These are phyloP conservation scores for Epizoanthus ramosus DNA, from an alignment of 92 coral and sea anemone species.

Conservation along the genomic window DNA sequence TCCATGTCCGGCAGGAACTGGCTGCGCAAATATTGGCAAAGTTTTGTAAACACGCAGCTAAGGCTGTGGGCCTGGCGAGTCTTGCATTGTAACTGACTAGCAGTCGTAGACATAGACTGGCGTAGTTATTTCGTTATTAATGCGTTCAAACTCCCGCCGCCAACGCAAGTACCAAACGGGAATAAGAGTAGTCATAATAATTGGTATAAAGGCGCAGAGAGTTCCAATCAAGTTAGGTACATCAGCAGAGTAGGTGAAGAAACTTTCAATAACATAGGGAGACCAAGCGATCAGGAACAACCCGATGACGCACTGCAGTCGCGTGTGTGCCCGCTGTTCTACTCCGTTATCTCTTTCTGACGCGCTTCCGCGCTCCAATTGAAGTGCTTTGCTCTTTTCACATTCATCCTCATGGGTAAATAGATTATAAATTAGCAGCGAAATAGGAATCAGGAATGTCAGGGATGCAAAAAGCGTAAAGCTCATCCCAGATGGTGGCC, in stretches of 20 bases:
- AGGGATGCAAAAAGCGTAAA: constrained; percentile 77
- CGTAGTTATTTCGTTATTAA: background rate
- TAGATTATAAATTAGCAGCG: constrained; percentile 80
- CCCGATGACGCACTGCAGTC: constrained; percentile 88
- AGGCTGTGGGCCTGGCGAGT: background rate
- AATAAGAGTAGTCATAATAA: constrained; percentile 88
- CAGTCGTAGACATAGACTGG: constrained; percentile 32
- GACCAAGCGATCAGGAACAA: constrained; percentile 90
- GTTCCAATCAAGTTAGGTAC: constrained; percentile 88
- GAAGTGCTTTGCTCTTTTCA: constrained; percentile 52
- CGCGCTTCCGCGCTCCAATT: constrained; percentile 46
- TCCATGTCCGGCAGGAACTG: background rate
- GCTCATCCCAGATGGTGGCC: constrained; percentile 90
- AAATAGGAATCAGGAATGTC: constrained; percentile 80
- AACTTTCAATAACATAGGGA: constrained; percentile 92
- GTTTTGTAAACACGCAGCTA: background rate
- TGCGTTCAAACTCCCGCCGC: constrained; percentile 64
- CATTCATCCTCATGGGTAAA: constrained; percentile 62
- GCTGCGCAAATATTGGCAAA: background rate
- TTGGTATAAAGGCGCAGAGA: constrained; percentile 89
- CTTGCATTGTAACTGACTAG: background rate
- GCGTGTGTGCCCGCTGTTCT: constrained; percentile 65
- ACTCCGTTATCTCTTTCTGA: background rate
- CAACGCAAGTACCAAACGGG: constrained; percentile 88
- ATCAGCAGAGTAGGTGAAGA: constrained; percentile 73